A percentile compares a stretch with the other conserved stretches of the same genome.
Conservation (phyloP, 1,140 invertebrate species). For the Camponotus pennsylvanicus region DNA sequence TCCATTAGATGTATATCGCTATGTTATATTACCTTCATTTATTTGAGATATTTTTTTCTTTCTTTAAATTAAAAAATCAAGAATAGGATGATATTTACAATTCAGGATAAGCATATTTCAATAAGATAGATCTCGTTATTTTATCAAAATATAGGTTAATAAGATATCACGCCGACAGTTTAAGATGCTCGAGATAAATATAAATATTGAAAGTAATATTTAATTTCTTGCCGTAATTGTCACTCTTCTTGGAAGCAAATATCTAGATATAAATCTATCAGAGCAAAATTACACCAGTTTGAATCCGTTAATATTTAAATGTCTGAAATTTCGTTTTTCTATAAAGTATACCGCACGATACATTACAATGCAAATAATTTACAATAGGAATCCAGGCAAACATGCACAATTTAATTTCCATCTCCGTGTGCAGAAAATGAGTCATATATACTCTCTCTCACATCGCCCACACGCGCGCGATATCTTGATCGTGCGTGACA, state of each 20-base stretch:
- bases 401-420: conserved; percentile 14
- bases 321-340: conserved; percentile 1
- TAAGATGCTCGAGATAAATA: not conserved
- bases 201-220: conserved; percentile 12
- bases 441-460: not conserved
- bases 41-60: not conserved
- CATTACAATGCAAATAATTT: not conserved
- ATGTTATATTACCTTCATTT: not conserved
- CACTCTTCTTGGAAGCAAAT: not conserved
- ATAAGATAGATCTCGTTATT: not conserved
- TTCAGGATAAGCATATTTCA: not conserved
- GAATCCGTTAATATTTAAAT: not conserved
- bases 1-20: not conserved
- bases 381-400: conserved; percentile 14
- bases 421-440: conserved; percentile 21
- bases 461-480: not conserved
- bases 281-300: not conserved
- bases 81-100: not conserved
- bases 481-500: conserved; percentile 45
- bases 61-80: not conserved
- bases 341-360: not conserved
- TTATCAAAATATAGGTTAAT: not conserved
- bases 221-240: not conserved
- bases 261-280: not conserved
- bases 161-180: not conserved